Base-by-base conservation (phyloP, 2,888 invertebrate genomes). In the Cephalotes varians region DNA sequence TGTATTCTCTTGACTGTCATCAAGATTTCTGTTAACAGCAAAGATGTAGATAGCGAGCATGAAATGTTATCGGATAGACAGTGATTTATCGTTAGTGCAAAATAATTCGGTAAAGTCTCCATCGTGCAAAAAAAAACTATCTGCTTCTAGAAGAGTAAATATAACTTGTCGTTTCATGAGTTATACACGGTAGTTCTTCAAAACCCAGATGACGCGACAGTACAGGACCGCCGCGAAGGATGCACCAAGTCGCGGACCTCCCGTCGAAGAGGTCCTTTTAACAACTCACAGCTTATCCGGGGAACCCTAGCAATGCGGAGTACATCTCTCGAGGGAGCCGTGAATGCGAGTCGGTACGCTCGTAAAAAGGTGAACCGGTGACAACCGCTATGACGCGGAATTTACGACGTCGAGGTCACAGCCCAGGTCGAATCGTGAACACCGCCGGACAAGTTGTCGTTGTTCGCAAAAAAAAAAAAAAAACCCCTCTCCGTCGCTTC, bases 391-490 rank as follows among this genome's bases (percentile, higher is more conserved):
- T 91, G 92, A 91, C 90, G 88, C 85, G 86, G 90, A 92, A 94
- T 94, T 94, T 94, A 94, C 90, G 92, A 90, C 92, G 86, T 47
- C 90, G 91, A 90, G 93, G 92, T 93, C 93, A 87, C 88, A 88
- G 90, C 88, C 85, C 87, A 88, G 93, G 92, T 92, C 92, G 90
- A 91, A 92, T 93, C 93, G 93, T 93, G 93, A 93, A 93, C 91
- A 91, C 90, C 88, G 87, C 90, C 85, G 88, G 91, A 92, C 92
- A 92, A 92, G 87, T 92, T 91, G 92, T 91, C 90, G 85, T 87
- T 84, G 88, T 87, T 81, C 31, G 84, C 83, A 85, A 89, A 89
- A 89, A 82, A 51, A 65, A 83, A 82, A 85, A 89, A 89, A 89
- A 82, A 51, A 65, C 64, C 82, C 82, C 58, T 84, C 80, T 83